A percentile compares a stretch with the other conserved stretches of the same genome.
These are phyloP conservation scores for Serilophus lunatus DNA, from an alignment of 2,113 vertebrate species.

Conservation along the genomic window DNA sequence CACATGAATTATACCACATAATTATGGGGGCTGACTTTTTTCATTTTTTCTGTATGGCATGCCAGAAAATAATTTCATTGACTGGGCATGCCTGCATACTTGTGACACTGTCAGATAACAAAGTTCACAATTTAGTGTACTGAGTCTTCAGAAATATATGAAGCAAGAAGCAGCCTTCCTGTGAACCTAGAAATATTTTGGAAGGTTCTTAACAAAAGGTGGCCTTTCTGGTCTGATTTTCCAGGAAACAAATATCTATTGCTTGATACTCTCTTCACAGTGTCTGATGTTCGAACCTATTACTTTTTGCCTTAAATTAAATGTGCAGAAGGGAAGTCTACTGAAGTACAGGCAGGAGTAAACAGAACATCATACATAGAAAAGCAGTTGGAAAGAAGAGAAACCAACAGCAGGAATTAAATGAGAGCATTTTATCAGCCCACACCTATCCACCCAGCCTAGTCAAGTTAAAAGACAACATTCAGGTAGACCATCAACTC, in stretches of 20 bases:
- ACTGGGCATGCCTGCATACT: not conserved
- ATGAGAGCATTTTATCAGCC: not conserved
- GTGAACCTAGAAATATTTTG: not conserved
- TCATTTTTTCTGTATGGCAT: not conserved
- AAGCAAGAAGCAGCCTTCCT: not conserved
- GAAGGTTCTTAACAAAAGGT: not conserved
- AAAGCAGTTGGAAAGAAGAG: not conserved
- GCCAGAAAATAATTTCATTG: not conserved
- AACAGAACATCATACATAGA: not conserved
- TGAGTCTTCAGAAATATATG: not conserved
- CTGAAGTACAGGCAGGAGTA: not conserved
- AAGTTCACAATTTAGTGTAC: not conserved
- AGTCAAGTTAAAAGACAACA: not conserved
- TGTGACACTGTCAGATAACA: not conserved
- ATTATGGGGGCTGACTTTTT: not conserved
- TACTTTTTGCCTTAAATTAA: not conserved
- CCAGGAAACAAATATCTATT: not conserved
- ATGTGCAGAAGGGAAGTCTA: not conserved
- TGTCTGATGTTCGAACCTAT: not conserved
- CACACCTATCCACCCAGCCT: not conserved
- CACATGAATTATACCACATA: not conserved
- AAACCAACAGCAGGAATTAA: not conserved
- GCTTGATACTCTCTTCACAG: not conserved
- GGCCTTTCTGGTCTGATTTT: not conserved
- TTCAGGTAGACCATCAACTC: not conserved